Conservation (phyloP, 2,797 vertebrate species). For the Hipposideros larvatus region DNA sequence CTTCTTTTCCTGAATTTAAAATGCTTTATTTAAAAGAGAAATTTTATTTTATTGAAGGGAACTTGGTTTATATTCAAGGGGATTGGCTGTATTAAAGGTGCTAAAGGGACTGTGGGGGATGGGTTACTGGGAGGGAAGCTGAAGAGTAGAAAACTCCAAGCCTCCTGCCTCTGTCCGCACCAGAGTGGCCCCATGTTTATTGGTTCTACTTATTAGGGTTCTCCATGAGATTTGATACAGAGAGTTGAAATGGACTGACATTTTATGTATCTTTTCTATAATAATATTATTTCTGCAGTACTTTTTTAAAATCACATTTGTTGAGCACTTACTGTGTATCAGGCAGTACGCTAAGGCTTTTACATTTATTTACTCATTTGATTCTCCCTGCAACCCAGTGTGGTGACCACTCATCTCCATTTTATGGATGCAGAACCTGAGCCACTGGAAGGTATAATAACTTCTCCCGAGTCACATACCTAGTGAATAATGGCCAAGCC, state of each 20-base stretch:
- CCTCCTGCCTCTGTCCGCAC: neutral
- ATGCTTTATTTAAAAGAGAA: neutral
- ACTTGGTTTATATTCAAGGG: neutral
- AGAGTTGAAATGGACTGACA: neutral
- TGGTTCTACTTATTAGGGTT: neutral
- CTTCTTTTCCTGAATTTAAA: neutral
- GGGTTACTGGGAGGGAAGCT: neutral
- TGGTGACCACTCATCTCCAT: neutral
- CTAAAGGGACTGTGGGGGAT: neutral
- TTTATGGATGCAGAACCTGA: neutral
- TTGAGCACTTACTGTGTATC: constrained; percentile 5
- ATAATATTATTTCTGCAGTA: neutral
- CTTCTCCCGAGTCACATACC: neutral
- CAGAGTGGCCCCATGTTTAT: neutral
- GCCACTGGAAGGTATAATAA: neutral
- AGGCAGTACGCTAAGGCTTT: neutral
- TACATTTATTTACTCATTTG: neutral
- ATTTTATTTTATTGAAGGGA: constrained; percentile 13
- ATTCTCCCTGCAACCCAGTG: neutral
- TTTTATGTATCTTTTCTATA: constrained; percentile 12
- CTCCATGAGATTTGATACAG: neutral
- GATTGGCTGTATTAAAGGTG: neutral
- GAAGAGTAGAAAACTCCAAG: neutral
- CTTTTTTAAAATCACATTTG: neutral
- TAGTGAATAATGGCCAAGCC: neutral